Evolutionary conservation across 2,113 vertebrate species (phyloP).

Genomic region (Gasterosteus aculeatus): DNA sequence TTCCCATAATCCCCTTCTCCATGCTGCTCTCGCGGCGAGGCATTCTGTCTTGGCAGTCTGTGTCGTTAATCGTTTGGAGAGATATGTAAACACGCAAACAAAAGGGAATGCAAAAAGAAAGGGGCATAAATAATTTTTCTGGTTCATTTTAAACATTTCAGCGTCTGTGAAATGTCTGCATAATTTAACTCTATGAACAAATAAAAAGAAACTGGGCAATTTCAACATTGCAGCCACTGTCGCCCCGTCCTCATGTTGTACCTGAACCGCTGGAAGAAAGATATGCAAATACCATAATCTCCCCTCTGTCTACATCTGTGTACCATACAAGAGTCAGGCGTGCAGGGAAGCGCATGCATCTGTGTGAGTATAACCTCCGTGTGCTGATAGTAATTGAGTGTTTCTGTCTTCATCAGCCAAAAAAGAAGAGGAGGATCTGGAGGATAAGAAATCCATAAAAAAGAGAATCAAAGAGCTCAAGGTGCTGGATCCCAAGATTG

Average conservation of each 20-base stretch:
- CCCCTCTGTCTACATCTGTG: not conserved
- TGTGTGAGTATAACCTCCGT: slow-evolving; percentile 25
- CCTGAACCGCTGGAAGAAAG: not conserved
- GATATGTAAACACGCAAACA: slow-evolving; percentile 21
- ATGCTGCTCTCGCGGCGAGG: slow-evolving; percentile 45
- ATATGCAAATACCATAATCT: slow-evolving; percentile 30
- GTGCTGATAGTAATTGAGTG: slow-evolving; percentile 22
- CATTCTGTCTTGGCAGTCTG: slow-evolving; percentile 50
- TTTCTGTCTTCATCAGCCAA: slow-evolving; percentile 81
- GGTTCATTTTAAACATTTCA: slow-evolving; percentile 1
- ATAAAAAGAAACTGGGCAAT: not conserved
- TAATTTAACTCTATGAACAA: not conserved
- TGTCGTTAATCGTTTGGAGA: slow-evolving; percentile 27
- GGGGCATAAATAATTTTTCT: not conserved
- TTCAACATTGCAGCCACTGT: not conserved
- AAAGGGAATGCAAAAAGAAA: not conserved
- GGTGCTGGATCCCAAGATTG: slow-evolving; percentile 94
- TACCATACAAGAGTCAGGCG: slow-evolving; percentile 16
- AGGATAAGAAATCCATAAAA: slow-evolving; percentile 90
- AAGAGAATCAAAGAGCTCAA: slow-evolving; percentile 96
- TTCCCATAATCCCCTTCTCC: slow-evolving; percentile 66
- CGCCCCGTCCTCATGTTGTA: not conserved
- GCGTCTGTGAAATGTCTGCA: not conserved
- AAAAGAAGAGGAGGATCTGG: slow-evolving; percentile 87
- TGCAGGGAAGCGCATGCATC: not conserved